Base-by-base conservation (phyloP, 2,888 invertebrate genomes). In the Atrina japonica region DNA sequence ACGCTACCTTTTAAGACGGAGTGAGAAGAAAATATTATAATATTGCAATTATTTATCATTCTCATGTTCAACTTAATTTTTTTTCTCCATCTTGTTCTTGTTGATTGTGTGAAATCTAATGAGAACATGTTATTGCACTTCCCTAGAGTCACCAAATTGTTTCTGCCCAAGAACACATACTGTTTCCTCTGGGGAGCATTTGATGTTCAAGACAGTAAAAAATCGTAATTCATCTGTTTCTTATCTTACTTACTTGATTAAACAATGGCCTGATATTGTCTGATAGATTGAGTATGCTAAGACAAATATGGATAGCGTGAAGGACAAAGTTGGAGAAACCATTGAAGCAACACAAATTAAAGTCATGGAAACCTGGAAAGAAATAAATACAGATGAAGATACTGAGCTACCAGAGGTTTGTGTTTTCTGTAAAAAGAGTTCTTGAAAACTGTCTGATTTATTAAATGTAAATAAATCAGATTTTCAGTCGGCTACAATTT, bases 221-320 rank as follows among this genome's bases (percentile, higher is more conserved):
- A n/a, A n/a, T n/a, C n/a, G n/a, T n/a, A n/a, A n/a, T n/a, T n/a
- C n/a, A n/a, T n/a, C n/a, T n/a, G n/a, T n/a, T n/a, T n/a, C n/a
- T n/a, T n/a, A n/a, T n/a, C n/a, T n/a, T n/a, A n/a, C n/a, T n/a
- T n/a, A n/a, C n/a, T n/a, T n/a, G n/a, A n/a, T n/a, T n/a, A n/a
- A n/a, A n/a, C n/a, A n/a, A n/a, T n/a, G n/a, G n/a, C n/a, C n/a
- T n/a, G n/a, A n/a, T n/a, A n/a, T n/a, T n/a, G n/a, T n/a, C n/a
- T n/a, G n/a, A n/a, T 72, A 88, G 87, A 85, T 87, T 65, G 80
- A 86, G 78, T 87, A 86, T 76, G 86, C 86, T 23, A 84, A 83
- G 71, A 76, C 73, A 3, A 81, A 85, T 53, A 76, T 85, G 53
- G 78, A 78, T 21, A 76, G 73, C 14, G 82, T 78, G 2, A 80